A percentile compares a stretch with the other conserved stretches of the same genome.
Evolutionary conservation across 2,113 vertebrate species (phyloP).

Genomic region (Gnathonemus longibarbis): DNA sequence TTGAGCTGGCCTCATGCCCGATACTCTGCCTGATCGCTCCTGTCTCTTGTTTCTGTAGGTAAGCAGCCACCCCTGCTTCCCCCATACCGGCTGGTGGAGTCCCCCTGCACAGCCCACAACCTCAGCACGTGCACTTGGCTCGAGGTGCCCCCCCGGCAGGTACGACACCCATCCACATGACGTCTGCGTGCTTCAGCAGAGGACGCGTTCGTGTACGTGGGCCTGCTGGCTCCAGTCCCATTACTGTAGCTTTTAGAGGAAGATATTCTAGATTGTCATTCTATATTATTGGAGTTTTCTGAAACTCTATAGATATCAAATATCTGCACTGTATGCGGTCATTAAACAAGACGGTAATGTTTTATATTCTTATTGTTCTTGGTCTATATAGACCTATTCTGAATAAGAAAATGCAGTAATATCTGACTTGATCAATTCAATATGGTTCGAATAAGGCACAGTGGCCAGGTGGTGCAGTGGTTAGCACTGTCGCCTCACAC

Average conservation of each 20-base stretch:
- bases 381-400: neutral
- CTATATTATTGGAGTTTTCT: neutral
- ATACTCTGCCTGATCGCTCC: neutral
- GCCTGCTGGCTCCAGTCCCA: neutral
- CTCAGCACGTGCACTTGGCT: slow-evolving; percentile 57
- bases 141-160: slow-evolving; percentile 44
- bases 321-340: neutral
- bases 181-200: neutral
- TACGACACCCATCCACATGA: slow-evolving; percentile 18
- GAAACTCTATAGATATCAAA: neutral
- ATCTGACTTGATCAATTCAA: neutral
- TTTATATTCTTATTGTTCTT: neutral
- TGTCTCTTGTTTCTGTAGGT: slow-evolving; percentile 48
- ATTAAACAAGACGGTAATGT: neutral
- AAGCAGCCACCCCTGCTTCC: slow-evolving; percentile 39
- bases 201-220: neutral
- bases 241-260: neutral
- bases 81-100: slow-evolving; percentile 33
- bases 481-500: neutral
- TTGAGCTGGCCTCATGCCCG: neutral
- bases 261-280: neutral
- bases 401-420: neutral
- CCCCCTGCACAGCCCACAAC: slow-evolving; percentile 53
- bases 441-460: neutral
- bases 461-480: neutral